Evolutionary conservation across 2,797 vertebrate genomes (phyloP).

Genomic region (Pseudocheirus occidentalis): DNA sequence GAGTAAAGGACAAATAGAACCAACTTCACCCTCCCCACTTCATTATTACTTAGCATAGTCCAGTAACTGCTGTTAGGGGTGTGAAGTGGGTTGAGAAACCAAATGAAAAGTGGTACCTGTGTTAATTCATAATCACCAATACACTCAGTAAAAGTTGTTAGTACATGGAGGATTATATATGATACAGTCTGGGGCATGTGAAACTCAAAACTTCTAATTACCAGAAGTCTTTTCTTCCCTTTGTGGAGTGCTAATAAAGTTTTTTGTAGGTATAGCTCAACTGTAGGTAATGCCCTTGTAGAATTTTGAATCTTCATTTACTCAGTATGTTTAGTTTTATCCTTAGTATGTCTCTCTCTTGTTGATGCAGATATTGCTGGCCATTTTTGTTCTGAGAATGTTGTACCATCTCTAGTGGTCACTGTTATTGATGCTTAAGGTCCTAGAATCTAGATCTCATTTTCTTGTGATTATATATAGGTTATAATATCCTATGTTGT

Average conservation of each 20-base stretch:
- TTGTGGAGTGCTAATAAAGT: background rate
- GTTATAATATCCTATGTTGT: background rate
- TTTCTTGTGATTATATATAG: too few relatives aligned
- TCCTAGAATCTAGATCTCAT: background rate
- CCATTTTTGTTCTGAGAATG: background rate
- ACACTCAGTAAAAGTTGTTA: background rate
- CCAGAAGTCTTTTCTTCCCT: background rate
- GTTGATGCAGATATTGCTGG: background rate
- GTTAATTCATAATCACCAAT: background rate
- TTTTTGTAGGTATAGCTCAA: background rate
- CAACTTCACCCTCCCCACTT: background rate
- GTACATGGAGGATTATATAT: background rate
- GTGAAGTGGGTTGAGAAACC: background rate
- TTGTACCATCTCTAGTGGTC: background rate
- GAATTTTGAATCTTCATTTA: background rate
- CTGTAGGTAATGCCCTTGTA: background rate
- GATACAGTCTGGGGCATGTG: background rate
- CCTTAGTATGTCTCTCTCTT: background rate
- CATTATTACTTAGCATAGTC: background rate
- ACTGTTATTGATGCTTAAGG: background rate
- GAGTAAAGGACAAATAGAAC: background rate
- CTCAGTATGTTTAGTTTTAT: background rate
- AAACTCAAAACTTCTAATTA: background rate
- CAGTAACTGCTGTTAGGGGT: background rate
- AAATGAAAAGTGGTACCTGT: background rate